Conservation (phyloP, 2,888 invertebrate species). For the Chalcis sispes region DNA sequence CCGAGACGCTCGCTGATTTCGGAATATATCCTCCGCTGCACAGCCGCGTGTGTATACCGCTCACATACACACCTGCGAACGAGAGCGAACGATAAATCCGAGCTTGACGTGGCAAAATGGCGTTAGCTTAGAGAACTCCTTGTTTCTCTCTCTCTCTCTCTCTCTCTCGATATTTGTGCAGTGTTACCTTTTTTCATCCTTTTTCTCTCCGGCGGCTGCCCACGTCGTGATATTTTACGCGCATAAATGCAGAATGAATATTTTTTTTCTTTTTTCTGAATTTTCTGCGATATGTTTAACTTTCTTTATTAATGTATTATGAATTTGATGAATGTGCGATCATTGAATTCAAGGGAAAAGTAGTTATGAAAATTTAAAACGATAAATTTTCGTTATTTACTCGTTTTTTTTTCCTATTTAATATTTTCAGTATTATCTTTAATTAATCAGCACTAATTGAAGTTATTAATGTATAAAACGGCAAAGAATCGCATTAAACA, state of each 20-base stretch:
- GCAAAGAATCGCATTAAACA: too few relatives aligned
- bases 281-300: too few relatives aligned
- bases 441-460: slow-evolving; percentile 13
- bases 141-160: background rate
- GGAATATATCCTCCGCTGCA: slow-evolving; percentile 5
- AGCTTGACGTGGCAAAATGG: slow-evolving; percentile 7
- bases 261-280: too few relatives aligned
- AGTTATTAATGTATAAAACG: background rate
- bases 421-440: background rate
- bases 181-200: too few relatives aligned
- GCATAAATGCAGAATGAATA: too few relatives aligned
- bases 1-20: slow-evolving; percentile 26
- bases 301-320: slow-evolving; percentile 8
- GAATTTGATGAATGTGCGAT: background rate
- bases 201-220: too few relatives aligned
- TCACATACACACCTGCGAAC: slow-evolving; percentile 9
- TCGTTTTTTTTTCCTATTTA: background rate
- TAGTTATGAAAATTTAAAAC: background rate
- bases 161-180: background rate
- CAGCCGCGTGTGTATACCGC: background rate
- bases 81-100: slow-evolving; percentile 29
- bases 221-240: too few relatives aligned
- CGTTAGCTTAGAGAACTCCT: too few relatives aligned
- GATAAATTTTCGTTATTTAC: slow-evolving; percentile 1
- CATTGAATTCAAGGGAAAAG: background rate